Evolutionary conservation across 2,888 invertebrate genomes (phyloP), one percentile per base, ranked within the genome.

Genomic region (Sturmia bella): DNA sequence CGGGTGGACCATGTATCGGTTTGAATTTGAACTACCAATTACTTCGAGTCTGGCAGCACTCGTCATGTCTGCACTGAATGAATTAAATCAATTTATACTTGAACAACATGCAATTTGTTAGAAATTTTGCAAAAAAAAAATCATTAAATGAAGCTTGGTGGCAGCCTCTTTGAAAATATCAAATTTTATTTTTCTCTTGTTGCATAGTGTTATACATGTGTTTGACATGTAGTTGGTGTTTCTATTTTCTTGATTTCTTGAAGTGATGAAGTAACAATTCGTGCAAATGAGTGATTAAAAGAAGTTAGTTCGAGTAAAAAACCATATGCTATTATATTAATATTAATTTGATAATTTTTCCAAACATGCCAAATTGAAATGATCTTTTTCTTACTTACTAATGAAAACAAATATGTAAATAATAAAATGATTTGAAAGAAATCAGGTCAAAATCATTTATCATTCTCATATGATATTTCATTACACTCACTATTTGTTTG

Each of bases 391-490:
- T 27, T 66, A 13, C 24, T 61, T 61, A 32, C 5, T 32, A 32
- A 32, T 32, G 3, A 32, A 32, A 32, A 9, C 41, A 43, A 57
- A 66, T 66, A n/a, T n/a, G n/a, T n/a, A 66, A 75, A 59, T 76
- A 61, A 76, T 61, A 76, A 54, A 68, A 69, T 76, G 68, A 68
- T 68, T 69, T 73, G 54, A 69, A 70, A 24, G 57, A 82, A 82
- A 69, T 82, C 82, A 74, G 82, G 82, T 78, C 82, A 82, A 57
- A 48, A 70, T 59, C 77, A 82, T 82, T 82, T 57, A 78, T 82
- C 77, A 77, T 63, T 72, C 50, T 59, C 2, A 41, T 41, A 19
- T 11, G 6, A 41, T 54, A 15, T 59, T 59, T 41, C 32, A 19
- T 12, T 78, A 21, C 32, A 59, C 43, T n/a, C n/a, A n/a, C n/a